Base-by-base conservation (phyloP, 2,113 vertebrate species). In the Coryphaenoides rupestris region DNA sequence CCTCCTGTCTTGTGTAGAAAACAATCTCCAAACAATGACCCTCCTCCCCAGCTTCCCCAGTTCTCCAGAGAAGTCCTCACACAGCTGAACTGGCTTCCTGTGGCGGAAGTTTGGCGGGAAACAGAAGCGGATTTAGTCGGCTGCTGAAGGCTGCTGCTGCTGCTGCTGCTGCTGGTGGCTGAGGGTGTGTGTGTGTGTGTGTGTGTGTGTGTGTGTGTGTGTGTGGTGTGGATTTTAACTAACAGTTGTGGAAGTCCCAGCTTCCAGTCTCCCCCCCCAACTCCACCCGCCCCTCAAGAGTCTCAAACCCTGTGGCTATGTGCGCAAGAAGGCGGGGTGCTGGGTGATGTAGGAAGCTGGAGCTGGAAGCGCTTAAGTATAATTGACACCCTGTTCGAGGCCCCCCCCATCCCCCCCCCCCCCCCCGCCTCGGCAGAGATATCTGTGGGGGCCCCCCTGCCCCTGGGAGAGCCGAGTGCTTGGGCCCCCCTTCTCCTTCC, bases 281-380 rank as follows among this genome's bases (percentile, higher is more conserved):
- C 10, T 19, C 62, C 52, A 60, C 66, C 22, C 50, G 52, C n/a
- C n/a, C n/a, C n/a, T n/a, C n/a, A n/a, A n/a, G 52, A 52, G 71
- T 78, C 62, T 63, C 62, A 73, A 60, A 63, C 22, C 73, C 72
- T 3, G 22, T 57, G 72, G 83, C 68, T 70, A 69, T 74, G 65
- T 70, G 45, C 56, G 71, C 74, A 67, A 65, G 40, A 23, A 72
- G 81, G 78, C 69, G 28, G 78, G 77, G 75, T n/a, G n/a, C n/a
- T n/a, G n/a, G n/a, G n/a, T n/a, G n/a, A n/a, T n/a, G n/a, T n/a
- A n/a, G n/a, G n/a, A n/a, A n/a, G n/a, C n/a, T n/a, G n/a, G n/a
- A n/a, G 74, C 79, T 83, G 74, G 77, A 82, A 81, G 69, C 68
- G 69, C 68, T 83, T 87, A 78, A 65, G 61, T 49, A 82, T 83